Evolutionary conservation across 2,888 invertebrate species (phyloP), one percentile per base, ranked within the genome.

Genomic region (Sphaerophoria taeniata): DNA sequence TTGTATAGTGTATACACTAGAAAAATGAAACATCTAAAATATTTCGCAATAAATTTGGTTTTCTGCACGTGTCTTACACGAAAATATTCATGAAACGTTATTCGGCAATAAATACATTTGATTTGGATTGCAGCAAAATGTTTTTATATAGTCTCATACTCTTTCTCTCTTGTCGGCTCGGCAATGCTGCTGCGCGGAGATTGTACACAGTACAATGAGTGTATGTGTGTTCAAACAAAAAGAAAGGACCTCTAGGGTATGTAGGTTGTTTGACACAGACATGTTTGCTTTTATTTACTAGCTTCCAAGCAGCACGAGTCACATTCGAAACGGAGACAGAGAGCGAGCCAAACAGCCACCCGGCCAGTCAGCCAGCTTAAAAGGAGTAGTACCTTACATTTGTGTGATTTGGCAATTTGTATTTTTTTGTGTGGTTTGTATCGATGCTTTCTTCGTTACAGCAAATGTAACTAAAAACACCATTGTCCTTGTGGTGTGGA

Each of bases 51-150:
- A 85, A 85, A 85, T 85, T 71, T 85, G 63, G 67, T 63, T 85
- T 85, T 85, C 80, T 75, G 85, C 85, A 85, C 85, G 85, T 85
- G 85, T 85, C 80, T 84, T 85, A 81, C 85, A 85, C 72, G 73
- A 89, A 90, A 89, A 89, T 90, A 91, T 91, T 90, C 89, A 89
- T 89, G 88, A 87, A 90, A 89, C 90, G 89, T 89, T 90, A 90
- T 88, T 90, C 88, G 88, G 89, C 90, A 90, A 91, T 91, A 91
- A 90, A 91, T 90, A 89, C 88, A 88, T 88, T 89, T 89, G 89
- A 90, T 90, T 89, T 89, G 89, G 89, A 88, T 80, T 83, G 83
- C 87, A 88, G 89, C 89, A 89, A 89, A 79, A 71, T 73, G 56
- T 63, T 87, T 80, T 55, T 5, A n/a, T n/a, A n/a, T n/a, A 14